These are phyloP conservation scores for Carcinoscorpius rotundicauda DNA, from an alignment of 1,140 invertebrate species.

Conservation along the genomic window DNA sequence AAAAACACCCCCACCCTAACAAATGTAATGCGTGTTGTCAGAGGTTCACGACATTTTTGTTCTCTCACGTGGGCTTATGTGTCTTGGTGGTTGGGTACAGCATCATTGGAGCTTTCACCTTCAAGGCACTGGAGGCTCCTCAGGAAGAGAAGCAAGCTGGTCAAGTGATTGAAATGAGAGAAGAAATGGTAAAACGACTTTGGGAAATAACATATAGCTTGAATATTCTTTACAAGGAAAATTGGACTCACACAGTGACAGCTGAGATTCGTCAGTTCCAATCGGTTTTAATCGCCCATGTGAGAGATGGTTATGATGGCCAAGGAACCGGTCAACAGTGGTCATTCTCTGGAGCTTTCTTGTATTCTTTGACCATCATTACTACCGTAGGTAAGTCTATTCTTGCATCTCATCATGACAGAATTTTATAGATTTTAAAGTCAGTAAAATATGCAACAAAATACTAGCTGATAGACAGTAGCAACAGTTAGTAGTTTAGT, in stretches of 20 bases:
- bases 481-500: too few species aligned
- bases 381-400: conserved; percentile 77
- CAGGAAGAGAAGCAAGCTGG: conserved; percentile 43
- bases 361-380: conserved; percentile 88
- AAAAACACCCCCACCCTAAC: conserved; percentile 1
- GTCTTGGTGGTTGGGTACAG: conserved; percentile 81
- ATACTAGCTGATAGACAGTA: too few species aligned
- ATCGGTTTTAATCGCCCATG: conserved; percentile 60
- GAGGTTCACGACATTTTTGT: conserved; percentile 76
- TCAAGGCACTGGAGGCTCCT: conserved; percentile 72
- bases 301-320: conserved; percentile 66
- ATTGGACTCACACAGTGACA: conserved; percentile 54
- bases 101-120: conserved; percentile 80
- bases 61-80: conserved; percentile 86
- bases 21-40: conserved; percentile 44
- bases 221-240: conserved; percentile 85
- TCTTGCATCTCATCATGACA: too few species aligned
- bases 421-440: too few species aligned
- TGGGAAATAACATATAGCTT: conserved; percentile 88
- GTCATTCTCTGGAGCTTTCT: conserved; percentile 72
- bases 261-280: conserved; percentile 69
- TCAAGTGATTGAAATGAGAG: conserved; percentile 28
- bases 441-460: too few species aligned
- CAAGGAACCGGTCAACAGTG: conserved; percentile 48
- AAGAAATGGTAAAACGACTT: conserved; percentile 38